Evolutionary conservation across 2,888 invertebrate genomes (phyloP).

Genomic region (Idaea aversata): DNA sequence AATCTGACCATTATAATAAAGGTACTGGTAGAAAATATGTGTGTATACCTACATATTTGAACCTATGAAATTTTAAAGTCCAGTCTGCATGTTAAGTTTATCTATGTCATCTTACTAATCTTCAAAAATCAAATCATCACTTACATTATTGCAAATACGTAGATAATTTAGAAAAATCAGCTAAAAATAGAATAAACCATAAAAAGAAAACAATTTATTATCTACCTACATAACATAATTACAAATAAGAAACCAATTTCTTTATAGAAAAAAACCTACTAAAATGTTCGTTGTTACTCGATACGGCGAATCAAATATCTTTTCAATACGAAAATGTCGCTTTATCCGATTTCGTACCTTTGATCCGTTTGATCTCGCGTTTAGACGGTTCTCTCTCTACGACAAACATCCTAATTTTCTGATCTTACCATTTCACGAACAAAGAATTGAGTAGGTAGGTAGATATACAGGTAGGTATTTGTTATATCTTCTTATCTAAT

Average conservation of each 20-base stretch:
- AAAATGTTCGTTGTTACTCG: neutral
- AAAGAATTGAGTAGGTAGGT: neutral
- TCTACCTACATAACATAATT: neutral
- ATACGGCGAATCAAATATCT: neutral
- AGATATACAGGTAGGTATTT: neutral
- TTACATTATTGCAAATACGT: too few species aligned
- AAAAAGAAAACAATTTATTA: neutral
- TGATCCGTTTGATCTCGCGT: neutral
- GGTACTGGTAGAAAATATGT: neutral
- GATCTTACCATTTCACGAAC: neutral
- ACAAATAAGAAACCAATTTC: neutral
- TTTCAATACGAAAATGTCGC: neutral
- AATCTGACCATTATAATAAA: neutral
- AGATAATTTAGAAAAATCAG: too few species aligned
- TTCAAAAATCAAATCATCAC: too few species aligned
- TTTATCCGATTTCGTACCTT: neutral
- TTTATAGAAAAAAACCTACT: neutral
- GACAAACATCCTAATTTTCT: neutral
- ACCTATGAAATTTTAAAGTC: neutral
- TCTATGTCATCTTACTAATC: too few species aligned
- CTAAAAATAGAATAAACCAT: neutral
- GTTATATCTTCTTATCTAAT: neutral
- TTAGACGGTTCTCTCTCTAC: neutral
- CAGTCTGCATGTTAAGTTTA: too few species aligned
- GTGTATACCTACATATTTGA: neutral